These are phyloP conservation scores for Drosophila monieri DNA, from an alignment of 2,888 invertebrate genomes.

Conservation along the genomic window DNA sequence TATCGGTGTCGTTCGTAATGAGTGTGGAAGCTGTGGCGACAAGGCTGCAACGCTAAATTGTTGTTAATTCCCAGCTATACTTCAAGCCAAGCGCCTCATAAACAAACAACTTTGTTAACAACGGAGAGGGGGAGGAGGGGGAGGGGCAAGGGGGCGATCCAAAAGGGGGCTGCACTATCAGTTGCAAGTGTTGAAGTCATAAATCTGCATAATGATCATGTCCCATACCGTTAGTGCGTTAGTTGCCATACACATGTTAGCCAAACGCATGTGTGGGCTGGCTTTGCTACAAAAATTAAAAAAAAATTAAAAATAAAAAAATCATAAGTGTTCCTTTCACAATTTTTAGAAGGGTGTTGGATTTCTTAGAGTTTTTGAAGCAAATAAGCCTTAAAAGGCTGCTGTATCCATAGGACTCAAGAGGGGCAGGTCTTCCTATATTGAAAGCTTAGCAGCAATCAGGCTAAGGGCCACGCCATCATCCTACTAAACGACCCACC, in stretches of 20 bases:
- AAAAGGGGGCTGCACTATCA: constrained; percentile 52
- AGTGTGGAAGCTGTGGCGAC: constrained; percentile 69
- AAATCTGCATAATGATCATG: constrained; percentile 71
- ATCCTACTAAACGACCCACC: too few relatives aligned
- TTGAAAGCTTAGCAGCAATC: too few relatives aligned
- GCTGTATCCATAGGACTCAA: too few relatives aligned
- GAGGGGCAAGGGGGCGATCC: neutral
- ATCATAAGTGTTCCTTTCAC: constrained; percentile 10
- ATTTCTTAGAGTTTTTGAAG: neutral
- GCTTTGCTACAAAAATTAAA: neutral
- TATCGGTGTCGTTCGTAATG: constrained; percentile 68
- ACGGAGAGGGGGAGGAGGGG: neutral
- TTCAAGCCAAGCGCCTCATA: constrained; percentile 76
- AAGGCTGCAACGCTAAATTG: constrained; percentile 64
- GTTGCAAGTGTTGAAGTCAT: constrained; percentile 77
- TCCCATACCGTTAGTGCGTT: constrained; percentile 24
- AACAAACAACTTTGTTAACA: constrained; percentile 74
- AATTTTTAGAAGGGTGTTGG: constrained; percentile 11
- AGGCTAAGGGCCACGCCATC: too few relatives aligned
- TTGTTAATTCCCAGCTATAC: constrained; percentile 64
- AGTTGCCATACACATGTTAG: neutral
- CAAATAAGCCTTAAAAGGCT: too few relatives aligned
- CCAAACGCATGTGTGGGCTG: constrained; percentile 21
- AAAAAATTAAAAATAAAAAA: too few relatives aligned
- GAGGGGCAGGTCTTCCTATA: too few relatives aligned